Conservation (phyloP, 2,797 vertebrate genomes). For the Acanthurus leucopareius region DNA sequence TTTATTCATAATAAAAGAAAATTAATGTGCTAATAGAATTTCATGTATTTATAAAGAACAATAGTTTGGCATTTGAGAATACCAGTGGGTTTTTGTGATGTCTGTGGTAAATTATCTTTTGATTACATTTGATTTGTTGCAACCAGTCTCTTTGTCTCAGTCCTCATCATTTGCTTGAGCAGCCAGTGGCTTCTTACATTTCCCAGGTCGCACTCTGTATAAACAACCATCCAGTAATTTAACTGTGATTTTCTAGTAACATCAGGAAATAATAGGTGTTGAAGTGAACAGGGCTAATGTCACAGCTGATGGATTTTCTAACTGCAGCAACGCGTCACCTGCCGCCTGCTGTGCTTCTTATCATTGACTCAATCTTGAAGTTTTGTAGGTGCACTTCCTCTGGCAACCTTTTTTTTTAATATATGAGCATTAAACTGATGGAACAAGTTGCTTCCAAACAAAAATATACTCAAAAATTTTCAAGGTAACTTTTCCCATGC, state of each 20-base stretch:
- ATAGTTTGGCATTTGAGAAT: not conserved
- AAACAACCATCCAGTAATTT: conserved; percentile 16
- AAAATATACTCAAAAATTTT: not conserved
- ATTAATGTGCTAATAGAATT: not conserved
- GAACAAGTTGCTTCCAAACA: not conserved
- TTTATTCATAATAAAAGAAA: not conserved
- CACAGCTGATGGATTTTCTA: not conserved
- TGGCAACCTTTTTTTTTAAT: not conserved
- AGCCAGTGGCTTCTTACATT: not conserved
- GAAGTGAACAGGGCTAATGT: not conserved
- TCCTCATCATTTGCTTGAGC: not conserved
- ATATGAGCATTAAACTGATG: not conserved
- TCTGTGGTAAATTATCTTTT: too few species aligned
- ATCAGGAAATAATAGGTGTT: not conserved
- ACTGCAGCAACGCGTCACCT: not conserved
- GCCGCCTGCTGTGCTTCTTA: conserved; percentile 9
- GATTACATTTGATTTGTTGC: not conserved
- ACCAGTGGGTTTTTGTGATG: too few species aligned
- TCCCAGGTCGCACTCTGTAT: not conserved
- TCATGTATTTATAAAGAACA: not conserved
- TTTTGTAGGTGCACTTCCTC: not conserved
- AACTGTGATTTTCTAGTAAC: not conserved
- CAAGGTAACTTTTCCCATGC: not conserved
- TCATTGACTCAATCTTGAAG: not conserved
- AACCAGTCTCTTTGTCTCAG: not conserved